phyloP scores from a whole-genome alignment of 2,797 vertebrate genomes.

The Malacoctenus gilli region DNA sequence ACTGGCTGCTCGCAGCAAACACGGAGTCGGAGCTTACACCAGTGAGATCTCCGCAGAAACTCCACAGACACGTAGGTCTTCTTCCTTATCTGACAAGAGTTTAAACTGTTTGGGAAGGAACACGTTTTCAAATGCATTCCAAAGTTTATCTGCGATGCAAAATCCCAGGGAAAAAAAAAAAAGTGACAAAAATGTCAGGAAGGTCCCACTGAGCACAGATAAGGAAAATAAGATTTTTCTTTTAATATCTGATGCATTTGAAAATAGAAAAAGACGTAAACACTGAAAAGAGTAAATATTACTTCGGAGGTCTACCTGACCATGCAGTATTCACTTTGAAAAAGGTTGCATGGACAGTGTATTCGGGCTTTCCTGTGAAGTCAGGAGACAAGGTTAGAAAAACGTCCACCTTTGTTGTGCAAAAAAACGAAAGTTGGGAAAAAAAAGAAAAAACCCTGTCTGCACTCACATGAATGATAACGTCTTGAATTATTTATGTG shows the following conservation, averaged over 20 bases:
- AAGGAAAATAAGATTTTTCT: slow-evolving; percentile 20
- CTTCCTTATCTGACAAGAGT: slow-evolving; percentile 79
- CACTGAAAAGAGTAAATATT: slow-evolving; percentile 34
- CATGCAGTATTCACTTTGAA: slow-evolving; percentile 61
- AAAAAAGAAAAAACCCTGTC: slow-evolving; percentile 45
- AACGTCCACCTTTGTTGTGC: slow-evolving; percentile 57
- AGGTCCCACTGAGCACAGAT: slow-evolving; percentile 37
- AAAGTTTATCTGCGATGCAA: slow-evolving; percentile 26
- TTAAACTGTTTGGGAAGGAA: slow-evolving; percentile 43
- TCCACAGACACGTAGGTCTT: slow-evolving; percentile 99
- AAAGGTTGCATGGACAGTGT: slow-evolving; percentile 68
- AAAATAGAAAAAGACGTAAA: slow-evolving; percentile 66
- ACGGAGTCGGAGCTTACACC: slow-evolving; percentile 95
- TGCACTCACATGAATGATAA: slow-evolving; percentile 46
- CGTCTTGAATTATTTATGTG: slow-evolving; percentile 63
- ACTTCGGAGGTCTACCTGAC: slow-evolving; percentile 54
- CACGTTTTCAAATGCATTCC: slow-evolving; percentile 76
- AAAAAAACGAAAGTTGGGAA: slow-evolving; percentile 58
- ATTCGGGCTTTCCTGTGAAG: slow-evolving; percentile 64
- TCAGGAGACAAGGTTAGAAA: slow-evolving; percentile 77
- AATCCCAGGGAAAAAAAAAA: slow-evolving; percentile 1
- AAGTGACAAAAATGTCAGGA: slow-evolving; percentile 45
- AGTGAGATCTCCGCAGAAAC: slow-evolving; percentile 96
- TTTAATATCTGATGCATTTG: slow-evolving; percentile 68
- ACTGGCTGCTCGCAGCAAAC: slow-evolving; percentile 93